Evolutionary conservation across 2,888 invertebrate genomes (phyloP), one percentile per base, ranked within the genome.

Genomic region (Autographa gamma): DNA sequence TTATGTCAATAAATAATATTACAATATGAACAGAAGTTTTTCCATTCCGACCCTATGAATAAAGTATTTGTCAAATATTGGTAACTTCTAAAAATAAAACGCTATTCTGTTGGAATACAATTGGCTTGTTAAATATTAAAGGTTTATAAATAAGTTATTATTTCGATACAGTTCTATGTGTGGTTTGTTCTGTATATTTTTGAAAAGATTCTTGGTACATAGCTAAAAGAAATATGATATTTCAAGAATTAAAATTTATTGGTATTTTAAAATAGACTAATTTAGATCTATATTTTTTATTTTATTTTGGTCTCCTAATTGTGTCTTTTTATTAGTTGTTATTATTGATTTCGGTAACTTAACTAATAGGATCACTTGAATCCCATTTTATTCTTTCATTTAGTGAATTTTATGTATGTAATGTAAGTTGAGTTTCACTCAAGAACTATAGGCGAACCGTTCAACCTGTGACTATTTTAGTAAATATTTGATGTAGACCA

Each of bases 381-480:
- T 60, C n/a, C 38, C n/a, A 18, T 63, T 69, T 63, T 48, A 38
- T 60, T n/a, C 11, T 38, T 66, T 19, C n/a, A 69, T 25, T 64
- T 63, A 63, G 63, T 60, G 54, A 16, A 63, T 60, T 48, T 4
- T 25, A 4, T 32, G 14, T 64, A 63, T 64, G 69, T 63, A 69
- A 8, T 18, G 11, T n/a, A 16, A 59, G 48, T 38, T 52, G 43
- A 14, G 6, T 16, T 13, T 54, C 5, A 38, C 34, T 32, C 16
- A 0, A 9, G 8, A 19, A 54, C 19, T 48, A 48, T 16, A 6
- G 43, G 19, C 52, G 48, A 34, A 16, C 16, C 38, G 19, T 60
- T 66, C 16, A 34, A 14, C 52, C 34, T 16, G 6, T 43, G 43
- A 43, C 41, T 43, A n/a, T 48, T 48, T 48, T 48, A 6, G 6